These are phyloP conservation scores for Gouania willdenowi DNA, from an alignment of 2,797 vertebrate species.

Conservation along the genomic window DNA sequence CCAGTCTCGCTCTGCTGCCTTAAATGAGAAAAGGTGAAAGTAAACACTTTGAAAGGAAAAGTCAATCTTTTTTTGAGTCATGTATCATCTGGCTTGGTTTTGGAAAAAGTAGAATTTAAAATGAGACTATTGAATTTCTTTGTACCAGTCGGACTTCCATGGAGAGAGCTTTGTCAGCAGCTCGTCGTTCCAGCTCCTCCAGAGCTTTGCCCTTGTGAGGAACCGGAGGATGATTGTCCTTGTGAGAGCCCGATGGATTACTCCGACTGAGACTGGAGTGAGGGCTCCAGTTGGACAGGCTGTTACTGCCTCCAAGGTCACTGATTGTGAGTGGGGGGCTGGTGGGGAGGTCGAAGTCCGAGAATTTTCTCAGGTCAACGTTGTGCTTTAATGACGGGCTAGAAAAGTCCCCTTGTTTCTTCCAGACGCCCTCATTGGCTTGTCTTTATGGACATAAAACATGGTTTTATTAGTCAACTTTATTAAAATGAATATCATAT, in stretches of 20 bases:
- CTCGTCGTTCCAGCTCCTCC: conserved; percentile 82
- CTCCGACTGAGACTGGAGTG: conserved; percentile 61
- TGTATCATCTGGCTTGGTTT: too few relatives aligned
- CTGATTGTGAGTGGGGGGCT: conserved; percentile 86
- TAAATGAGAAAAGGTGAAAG: conserved; percentile 6
- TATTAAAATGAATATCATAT: too few relatives aligned
- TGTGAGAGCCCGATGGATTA: conserved; percentile 66
- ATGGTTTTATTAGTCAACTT: conserved; percentile 1
- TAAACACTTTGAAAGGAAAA: conserved; percentile 3
- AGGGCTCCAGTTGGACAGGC: conserved; percentile 78
- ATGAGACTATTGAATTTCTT: not conserved
- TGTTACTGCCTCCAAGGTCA: conserved; percentile 72
- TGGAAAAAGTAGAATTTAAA: too few relatives aligned
- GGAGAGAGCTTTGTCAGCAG: conserved; percentile 85
- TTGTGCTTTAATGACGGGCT: conserved; percentile 85
- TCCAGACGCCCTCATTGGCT: conserved; percentile 88
- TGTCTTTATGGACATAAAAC: conserved; percentile 70
- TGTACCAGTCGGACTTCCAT: conserved; percentile 88
- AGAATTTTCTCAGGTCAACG: conserved; percentile 79
- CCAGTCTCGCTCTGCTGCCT: conserved; percentile 97
- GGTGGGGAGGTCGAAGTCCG: conserved; percentile 84
- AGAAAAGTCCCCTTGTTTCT: conserved; percentile 79
- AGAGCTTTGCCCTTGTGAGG: conserved; percentile 81
- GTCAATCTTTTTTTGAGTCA: too few relatives aligned
- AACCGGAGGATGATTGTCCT: conserved; percentile 74